Evolutionary conservation across 2,797 vertebrate genomes (phyloP), one percentile per base, ranked within the genome.

Genomic region (Mycteria americana): DNA sequence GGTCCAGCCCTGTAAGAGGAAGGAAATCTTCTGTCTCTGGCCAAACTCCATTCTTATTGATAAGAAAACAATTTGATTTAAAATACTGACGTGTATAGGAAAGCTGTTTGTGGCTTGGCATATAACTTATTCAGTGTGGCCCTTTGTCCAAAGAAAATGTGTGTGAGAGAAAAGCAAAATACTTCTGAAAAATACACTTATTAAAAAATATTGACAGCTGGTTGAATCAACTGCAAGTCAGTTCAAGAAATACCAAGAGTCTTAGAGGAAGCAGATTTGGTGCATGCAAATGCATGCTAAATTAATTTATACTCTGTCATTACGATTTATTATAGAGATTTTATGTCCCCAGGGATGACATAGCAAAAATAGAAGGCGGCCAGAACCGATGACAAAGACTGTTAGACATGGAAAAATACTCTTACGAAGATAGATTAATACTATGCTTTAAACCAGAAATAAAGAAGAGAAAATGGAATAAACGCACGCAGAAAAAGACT

Each of bases 251-350:
- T 91, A 64, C 37, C 53, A 60, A 11, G 57, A 93, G 25, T 88
- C 87, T 64, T 90, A 87, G 45, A 91, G 69, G 78, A 93, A 91
- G 50, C 35, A 75, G 33, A 89, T 77, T 82, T 46, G 63, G 35
- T 91, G 79, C 0, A 0, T 68, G 62, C 48, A 85, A 83, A 85
- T 79, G 33, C 63, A 85, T 72, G 35, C 46, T 93, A 93, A 95
- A 96, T 93, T 92, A 93, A 96, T 91, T 92, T 96, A 75, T 94
- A 54, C 31, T 76, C 75, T 93, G 73, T 81, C 77, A 70, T 94
- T 87, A 74, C 0, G 0, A 93, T 94, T 96, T 92, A 93, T 95
- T 82, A 54, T 33, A 81, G 65, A 82, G 84, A 87, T 83, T 87
- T 90, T 77, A 30, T 68, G 70, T 90, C 82, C 70, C 69, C 48